Percentiles rank a stretch among this genome's conserved stretches.
Evolutionary conservation across 2,113 vertebrate species (phyloP).

Genomic region (Macquaria australasica): DNA sequence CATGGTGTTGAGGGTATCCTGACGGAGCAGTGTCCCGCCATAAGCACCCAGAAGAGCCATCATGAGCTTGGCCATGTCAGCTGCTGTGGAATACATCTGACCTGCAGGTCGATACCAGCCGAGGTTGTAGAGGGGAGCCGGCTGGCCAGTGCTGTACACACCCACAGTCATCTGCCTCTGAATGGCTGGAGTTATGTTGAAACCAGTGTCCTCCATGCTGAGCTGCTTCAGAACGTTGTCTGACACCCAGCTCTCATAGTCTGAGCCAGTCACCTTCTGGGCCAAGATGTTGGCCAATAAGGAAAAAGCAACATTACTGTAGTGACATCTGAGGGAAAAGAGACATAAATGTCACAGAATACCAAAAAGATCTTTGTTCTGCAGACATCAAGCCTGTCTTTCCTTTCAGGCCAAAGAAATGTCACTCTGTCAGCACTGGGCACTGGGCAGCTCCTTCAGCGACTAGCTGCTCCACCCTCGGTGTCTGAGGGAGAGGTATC

Average conservation of each 20-base stretch:
- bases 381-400: neutral
- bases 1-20: conserved; percentile 89
- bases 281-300: conserved; percentile 90
- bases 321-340: conserved; percentile 88
- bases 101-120: conserved; percentile 95
- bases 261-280: conserved; percentile 77
- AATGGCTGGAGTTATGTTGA: conserved; percentile 83
- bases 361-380: neutral
- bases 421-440: no score
- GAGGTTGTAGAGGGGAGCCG: conserved; percentile 90
- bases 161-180: conserved; percentile 88
- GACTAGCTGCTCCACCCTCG: no score
- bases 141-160: conserved; percentile 87
- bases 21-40: conserved; percentile 79
- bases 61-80: conserved; percentile 91
- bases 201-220: conserved; percentile 92
- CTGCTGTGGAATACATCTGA: conserved; percentile 93
- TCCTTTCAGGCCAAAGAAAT: neutral
- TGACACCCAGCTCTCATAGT: conserved; percentile 91
- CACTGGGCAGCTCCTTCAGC: no score
- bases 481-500: no score
- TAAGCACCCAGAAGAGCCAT: conserved; percentile 87
- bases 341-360: conserved; percentile 1
- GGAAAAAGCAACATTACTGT: conserved; percentile 94
- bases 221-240: conserved; percentile 89